Evolutionary conservation across 2,797 vertebrate species (phyloP).

Genomic region (Pangasius macronema): DNA sequence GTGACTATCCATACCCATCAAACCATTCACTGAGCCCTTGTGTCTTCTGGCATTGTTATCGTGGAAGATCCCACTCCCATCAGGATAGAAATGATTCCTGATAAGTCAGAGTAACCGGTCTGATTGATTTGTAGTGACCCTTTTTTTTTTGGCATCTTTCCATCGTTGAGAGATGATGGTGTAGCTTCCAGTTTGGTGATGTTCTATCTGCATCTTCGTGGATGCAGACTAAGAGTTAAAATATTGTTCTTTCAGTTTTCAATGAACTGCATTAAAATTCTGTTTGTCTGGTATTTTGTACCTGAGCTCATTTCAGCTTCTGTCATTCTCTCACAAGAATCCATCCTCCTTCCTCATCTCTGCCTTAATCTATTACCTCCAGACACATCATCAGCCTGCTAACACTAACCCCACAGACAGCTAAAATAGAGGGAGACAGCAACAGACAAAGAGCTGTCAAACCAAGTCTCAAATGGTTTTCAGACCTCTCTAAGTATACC

Average conservation of each 20-base stretch:
- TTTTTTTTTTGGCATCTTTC: too few relatives aligned
- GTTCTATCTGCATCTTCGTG: too few relatives aligned
- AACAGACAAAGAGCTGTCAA: slow-evolving; percentile 15
- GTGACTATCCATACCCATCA: background rate
- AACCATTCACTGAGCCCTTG: too few relatives aligned
- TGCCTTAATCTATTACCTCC: background rate
- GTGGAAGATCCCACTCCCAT: background rate
- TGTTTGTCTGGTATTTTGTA: background rate
- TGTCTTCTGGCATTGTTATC: background rate
- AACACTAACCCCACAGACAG: background rate
- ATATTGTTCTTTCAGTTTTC: background rate
- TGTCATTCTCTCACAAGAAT: background rate
- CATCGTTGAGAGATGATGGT: too few relatives aligned
- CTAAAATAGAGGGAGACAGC: background rate
- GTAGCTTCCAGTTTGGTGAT: too few relatives aligned
- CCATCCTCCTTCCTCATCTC: slow-evolving; percentile 2
- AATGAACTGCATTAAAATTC: background rate
- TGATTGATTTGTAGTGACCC: background rate
- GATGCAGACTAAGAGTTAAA: background rate
- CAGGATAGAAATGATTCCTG: background rate
- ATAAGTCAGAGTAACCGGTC: background rate
- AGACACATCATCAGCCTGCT: slow-evolving; percentile 6
- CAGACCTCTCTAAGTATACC: background rate
- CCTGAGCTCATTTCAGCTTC: slow-evolving; percentile 3
- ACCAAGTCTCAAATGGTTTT: slow-evolving; percentile 25